phyloP scores from a whole-genome alignment of 2,888 invertebrate species.

The Lypha dubia region DNA sequence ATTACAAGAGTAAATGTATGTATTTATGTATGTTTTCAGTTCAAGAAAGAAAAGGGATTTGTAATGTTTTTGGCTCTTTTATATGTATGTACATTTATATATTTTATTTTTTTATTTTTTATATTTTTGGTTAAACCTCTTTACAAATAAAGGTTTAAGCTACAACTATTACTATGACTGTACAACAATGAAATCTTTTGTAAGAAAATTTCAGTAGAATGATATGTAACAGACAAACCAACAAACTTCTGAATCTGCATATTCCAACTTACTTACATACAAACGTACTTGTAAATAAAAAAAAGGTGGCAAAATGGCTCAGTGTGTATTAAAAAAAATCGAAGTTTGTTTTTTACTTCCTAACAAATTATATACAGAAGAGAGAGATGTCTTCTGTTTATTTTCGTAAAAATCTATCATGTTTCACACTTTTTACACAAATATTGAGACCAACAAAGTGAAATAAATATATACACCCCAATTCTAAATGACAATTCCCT shows the following conservation, averaged over 20 bases:
- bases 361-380: conserved; percentile 3
- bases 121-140: conserved; percentile 56
- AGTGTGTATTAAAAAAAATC: no score
- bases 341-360: background rate
- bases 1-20: conserved; percentile 63
- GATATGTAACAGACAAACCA: conserved; percentile 15
- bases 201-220: conserved; percentile 17
- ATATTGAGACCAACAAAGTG: conserved; percentile 13
- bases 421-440: conserved; percentile 20
- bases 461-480: no score
- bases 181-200: conserved; percentile 44
- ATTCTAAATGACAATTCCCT: no score
- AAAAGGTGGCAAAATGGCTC: conserved; percentile 28
- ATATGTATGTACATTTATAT: no score
- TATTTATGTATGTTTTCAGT: conserved; percentile 45
- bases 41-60: conserved; percentile 62
- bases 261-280: conserved; percentile 10
- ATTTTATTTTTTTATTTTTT: conserved; percentile 6
- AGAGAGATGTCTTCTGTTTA: background rate
- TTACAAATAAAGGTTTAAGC: conserved; percentile 65
- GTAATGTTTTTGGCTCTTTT: conserved; percentile 59
- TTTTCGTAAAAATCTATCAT: background rate
- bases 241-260: conserved; percentile 54
- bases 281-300: conserved; percentile 1
- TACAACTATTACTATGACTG: conserved; percentile 29